A percentile compares a stretch with the other conserved stretches of the same genome.
These are phyloP conservation scores for Chondrilla cf. caribensis DNA, from an alignment of 37 sponge, comb jelly and placozoan genomes.

Conservation along the genomic window DNA sequence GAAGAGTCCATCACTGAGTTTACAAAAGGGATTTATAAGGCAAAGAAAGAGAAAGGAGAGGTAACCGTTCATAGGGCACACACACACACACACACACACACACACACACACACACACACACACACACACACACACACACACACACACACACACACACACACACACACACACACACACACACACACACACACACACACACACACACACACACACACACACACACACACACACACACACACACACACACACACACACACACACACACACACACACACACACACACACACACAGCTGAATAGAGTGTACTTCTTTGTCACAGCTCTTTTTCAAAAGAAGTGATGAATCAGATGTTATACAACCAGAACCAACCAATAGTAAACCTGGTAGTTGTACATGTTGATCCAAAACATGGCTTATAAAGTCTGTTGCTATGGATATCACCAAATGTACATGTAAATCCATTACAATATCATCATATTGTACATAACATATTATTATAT, in stretches of 20 bases:
- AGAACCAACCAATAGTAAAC: too few species aligned
- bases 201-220: conserved; percentile 19
- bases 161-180: too few species aligned
- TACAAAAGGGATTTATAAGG: not conserved
- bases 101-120: conserved; percentile 37
- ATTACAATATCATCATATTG: too few species aligned
- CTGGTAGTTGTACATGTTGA: too few species aligned
- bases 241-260: not conserved
- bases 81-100: not conserved
- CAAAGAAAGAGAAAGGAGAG: not conserved
- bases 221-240: not conserved
- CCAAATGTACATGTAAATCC: too few species aligned
- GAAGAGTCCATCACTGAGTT: conserved; percentile 8
- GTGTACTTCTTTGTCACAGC: too few species aligned
- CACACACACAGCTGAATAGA: conserved; percentile 31
- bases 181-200: conserved; percentile 1
- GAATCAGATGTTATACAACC: too few species aligned
- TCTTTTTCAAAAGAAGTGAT: too few species aligned
- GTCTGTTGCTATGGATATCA: too few species aligned
- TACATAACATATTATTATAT: too few species aligned
- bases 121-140: conserved; percentile 26
- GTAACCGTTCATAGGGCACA: too few species aligned
- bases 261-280: conserved; percentile 28
- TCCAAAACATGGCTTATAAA: too few species aligned
- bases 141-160: not conserved